Evolutionary conservation across 1,140 invertebrate genomes (phyloP).

Genomic region (Zaprionus tsacasi): DNA sequence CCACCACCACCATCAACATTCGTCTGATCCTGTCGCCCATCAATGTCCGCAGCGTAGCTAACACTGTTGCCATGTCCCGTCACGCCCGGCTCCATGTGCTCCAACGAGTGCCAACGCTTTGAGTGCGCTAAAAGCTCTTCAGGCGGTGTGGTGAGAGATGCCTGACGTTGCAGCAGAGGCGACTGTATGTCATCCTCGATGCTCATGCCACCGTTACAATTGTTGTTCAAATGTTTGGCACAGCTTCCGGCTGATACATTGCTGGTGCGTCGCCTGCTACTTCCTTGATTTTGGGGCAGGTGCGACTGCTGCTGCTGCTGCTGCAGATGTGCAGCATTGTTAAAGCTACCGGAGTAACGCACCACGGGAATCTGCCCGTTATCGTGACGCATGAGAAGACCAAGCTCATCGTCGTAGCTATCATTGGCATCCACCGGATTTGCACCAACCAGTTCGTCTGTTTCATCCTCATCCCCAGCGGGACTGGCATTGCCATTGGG

Average conservation of each 20-base stretch:
- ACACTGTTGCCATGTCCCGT: slow-evolving; percentile 84
- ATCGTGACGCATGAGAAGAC: slow-evolving; percentile 71
- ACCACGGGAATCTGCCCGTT: slow-evolving; percentile 65
- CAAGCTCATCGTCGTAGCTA: slow-evolving; percentile 76
- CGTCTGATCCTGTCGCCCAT: slow-evolving; percentile 39
- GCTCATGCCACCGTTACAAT: slow-evolving; percentile 84
- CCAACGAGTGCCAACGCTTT: slow-evolving; percentile 91
- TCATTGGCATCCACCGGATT: slow-evolving; percentile 71
- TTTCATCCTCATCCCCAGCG: slow-evolving; percentile 42
- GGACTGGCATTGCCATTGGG: slow-evolving; percentile 59
- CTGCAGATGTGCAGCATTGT: slow-evolving; percentile 55
- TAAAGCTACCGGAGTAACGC: slow-evolving; percentile 62
- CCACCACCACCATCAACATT: not conserved
- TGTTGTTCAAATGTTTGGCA: slow-evolving; percentile 84
- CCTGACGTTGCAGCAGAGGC: slow-evolving; percentile 86
- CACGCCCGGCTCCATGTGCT: slow-evolving; percentile 86
- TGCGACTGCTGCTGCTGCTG: slow-evolving; percentile 47
- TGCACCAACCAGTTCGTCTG: slow-evolving; percentile 22
- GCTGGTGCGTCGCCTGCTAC: slow-evolving; percentile 54
- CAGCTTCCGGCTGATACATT: slow-evolving; percentile 53
- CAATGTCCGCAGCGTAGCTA: slow-evolving; percentile 76
- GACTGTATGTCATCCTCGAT: slow-evolving; percentile 85
- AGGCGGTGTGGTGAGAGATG: slow-evolving; percentile 85
- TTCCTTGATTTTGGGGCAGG: slow-evolving; percentile 66
- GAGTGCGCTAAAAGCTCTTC: slow-evolving; percentile 85